Conservation (phyloP, 2,888 invertebrate genomes). For the Tetramorium bicarinatum region DNA sequence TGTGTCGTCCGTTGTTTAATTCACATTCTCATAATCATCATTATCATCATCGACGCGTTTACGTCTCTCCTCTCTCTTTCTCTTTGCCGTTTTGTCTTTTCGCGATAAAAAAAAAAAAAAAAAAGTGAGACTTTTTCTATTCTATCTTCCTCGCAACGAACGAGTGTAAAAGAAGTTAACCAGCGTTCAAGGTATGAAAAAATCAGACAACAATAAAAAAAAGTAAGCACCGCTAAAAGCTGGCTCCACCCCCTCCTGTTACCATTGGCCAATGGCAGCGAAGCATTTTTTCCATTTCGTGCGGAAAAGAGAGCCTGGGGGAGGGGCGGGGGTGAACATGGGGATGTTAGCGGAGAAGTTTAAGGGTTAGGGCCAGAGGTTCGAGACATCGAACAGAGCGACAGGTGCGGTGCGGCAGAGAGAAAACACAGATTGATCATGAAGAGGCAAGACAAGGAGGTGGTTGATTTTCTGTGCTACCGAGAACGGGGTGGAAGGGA, state of each 20-base stretch:
- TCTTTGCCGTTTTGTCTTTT: constrained; percentile 63
- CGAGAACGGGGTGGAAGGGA: constrained; percentile 46
- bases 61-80: constrained; percentile 55
- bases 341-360: constrained; percentile 41
- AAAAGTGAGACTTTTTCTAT: constrained; percentile 48
- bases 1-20: constrained; percentile 67
- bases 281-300: constrained; percentile 79
- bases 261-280: constrained; percentile 85
- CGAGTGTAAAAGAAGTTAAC: constrained; percentile 80
- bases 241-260: constrained; percentile 86
- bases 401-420: constrained; percentile 39
- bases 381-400: constrained; percentile 42
- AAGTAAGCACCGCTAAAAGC: constrained; percentile 85
- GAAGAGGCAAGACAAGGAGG: constrained; percentile 39
- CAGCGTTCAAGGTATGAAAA: constrained; percentile 80
- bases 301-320: constrained; percentile 57
- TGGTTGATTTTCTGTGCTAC: constrained; percentile 26
- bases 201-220: constrained; percentile 75
- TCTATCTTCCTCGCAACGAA: constrained; percentile 74
- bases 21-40: constrained; percentile 38
- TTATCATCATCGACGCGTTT: constrained; percentile 25
- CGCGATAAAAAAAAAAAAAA: constrained; percentile 39
- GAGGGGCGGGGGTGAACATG: constrained; percentile 3
- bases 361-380: constrained; percentile 19
- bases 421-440: constrained; percentile 49